Evolutionary conservation across 2,113 vertebrate species (phyloP).

Genomic region (Malaclemys terrapin): DNA sequence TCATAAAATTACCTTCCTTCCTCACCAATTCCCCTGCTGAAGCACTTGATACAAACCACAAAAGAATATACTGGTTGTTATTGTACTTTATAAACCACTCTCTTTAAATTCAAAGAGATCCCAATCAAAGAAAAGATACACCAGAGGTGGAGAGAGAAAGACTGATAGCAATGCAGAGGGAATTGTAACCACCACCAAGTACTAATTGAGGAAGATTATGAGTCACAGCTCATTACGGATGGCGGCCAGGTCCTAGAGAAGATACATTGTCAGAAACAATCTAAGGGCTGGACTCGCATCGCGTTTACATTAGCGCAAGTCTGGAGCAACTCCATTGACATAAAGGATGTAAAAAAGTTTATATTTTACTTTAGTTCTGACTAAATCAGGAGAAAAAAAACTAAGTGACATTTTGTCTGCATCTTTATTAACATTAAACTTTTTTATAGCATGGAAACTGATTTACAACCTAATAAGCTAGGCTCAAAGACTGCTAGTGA

Average conservation of each 20-base stretch:
- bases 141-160: neutral
- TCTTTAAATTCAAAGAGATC: neutral
- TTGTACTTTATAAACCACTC: neutral
- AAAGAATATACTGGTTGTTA: neutral
- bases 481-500: neutral
- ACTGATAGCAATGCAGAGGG: neutral
- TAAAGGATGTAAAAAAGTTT: neutral
- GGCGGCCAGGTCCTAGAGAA: neutral
- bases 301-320: no score
- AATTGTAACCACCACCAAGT: neutral
- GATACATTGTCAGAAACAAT: no score
- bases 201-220: neutral
- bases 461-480: neutral
- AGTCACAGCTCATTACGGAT: neutral
- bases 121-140: neutral
- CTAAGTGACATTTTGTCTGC: neutral
- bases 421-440: neutral
- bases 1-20: neutral
- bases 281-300: no score
- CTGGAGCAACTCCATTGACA: neutral
- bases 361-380: neutral
- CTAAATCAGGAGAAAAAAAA: neutral
- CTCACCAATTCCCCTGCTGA: neutral
- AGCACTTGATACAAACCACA: neutral
- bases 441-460: neutral